Conservation (phyloP, 92 coral and sea anemone species). For the Montipora capitata region DNA sequence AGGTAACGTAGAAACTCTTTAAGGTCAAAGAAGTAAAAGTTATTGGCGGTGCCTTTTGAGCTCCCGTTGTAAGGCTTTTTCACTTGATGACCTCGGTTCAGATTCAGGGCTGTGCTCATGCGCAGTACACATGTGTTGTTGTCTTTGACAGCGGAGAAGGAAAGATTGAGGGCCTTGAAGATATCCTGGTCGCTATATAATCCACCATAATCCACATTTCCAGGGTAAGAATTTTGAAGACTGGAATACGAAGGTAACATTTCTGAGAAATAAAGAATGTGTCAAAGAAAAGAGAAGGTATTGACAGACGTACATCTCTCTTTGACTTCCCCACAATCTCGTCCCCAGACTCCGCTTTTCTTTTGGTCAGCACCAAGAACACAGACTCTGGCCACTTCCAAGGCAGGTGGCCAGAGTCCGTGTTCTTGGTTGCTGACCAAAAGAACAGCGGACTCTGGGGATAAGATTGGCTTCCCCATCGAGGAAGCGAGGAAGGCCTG, state of each 20-base stretch:
- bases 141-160: neutral
- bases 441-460: no score
- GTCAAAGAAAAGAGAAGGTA: no score
- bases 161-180: slow-evolving; percentile 40
- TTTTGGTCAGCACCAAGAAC: no score
- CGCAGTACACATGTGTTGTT: slow-evolving; percentile 86
- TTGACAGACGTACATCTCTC: no score
- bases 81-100: slow-evolving; percentile 45
- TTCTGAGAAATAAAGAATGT: slow-evolving; percentile 33
- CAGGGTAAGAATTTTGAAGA: slow-evolving; percentile 76
- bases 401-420: no score
- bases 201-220: slow-evolving; percentile 75
- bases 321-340: no score
- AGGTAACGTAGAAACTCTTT: slow-evolving; percentile 15
- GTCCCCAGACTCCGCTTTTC: no score
- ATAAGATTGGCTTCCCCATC: no score
- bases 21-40: slow-evolving; percentile 33
- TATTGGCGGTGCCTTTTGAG: neutral
- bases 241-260: slow-evolving; percentile 70
- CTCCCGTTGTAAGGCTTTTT: neutral
- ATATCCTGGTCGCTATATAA: slow-evolving; percentile 50
- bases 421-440: no score
- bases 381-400: no score
- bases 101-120: slow-evolving; percentile 82
- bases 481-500: no score